Evolutionary conservation across 1,140 invertebrate species (phyloP), one percentile per base, ranked within the genome.

Genomic region (Ooceraea biroi): DNA sequence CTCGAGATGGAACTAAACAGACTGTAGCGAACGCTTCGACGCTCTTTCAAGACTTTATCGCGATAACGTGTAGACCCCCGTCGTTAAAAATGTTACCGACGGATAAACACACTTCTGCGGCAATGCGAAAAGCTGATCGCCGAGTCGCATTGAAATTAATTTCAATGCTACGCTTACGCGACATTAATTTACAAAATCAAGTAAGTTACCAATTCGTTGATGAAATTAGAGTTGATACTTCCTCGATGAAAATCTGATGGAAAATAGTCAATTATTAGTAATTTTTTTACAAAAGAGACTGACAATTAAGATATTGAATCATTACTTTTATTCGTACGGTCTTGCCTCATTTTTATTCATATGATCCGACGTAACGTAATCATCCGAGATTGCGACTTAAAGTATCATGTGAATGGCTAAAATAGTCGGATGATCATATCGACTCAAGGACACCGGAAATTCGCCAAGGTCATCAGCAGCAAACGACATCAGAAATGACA

Each of bases 361-460:
- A 71, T 12, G 10, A 57, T 14, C 41, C 27, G 19, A 57, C 30
- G 10, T 50, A 36, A 65, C 44, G 19, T 25, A 36, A 58, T 36
- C 44, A 58, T 69, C 36, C 22, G 17, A 19, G 25, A 19, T 65
- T 14, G 46, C 74, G 3, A 78, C n/a, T 78, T 27, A 27, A 68
- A 66, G 27, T 55, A 57, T 7, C 36, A 22, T 19, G 48, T 12
- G n/a, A 80, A 46, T 19, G 25, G 36, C 52, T 44, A 46, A 78
- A 57, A 57, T 71, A 57, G 36, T 46, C 25, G 36, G 12, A 57
- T 58, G n/a, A 71, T 58, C 17, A 22, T 78, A 78, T 69, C 50
- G 27, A 71, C 17, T 69, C 52, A n/a, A 17, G 30, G 57, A 58
- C 11, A 55, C 50, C 48, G 76, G 76, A 71, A 80, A 71, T 36